Base-by-base conservation (phyloP, 2,888 invertebrate species). In the Drosophila niveifrons region DNA sequence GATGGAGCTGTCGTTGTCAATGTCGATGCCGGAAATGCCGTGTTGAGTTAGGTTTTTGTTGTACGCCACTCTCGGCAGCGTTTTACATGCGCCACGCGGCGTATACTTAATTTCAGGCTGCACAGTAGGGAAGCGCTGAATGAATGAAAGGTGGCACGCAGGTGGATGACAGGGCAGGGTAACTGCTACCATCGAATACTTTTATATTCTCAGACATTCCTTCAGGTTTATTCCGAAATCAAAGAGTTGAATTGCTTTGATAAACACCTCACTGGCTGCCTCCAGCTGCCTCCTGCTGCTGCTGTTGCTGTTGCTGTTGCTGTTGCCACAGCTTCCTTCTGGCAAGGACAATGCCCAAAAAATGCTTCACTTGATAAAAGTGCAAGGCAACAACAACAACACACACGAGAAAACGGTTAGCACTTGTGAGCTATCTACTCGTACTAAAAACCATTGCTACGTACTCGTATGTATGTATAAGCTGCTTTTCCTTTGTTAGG, bases 401-500 rank as follows among this genome's bases (percentile, higher is more conserved):
- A 23, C 23, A 23, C 6, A 23, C 23, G n/a, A 36, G 18, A 18
- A 44, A 63, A 63, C 53, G 43, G 29, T 70, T 43, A 47, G 51
- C 41, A 46, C 46, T 44, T 18, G 23, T 43, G 15, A 43, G 52
- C n/a, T 47, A 44, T 66, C 17, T 53, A 34, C n/a, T n/a, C n/a
- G n/a, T n/a, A n/a, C 46, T 46, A 52, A 43, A n/a, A n/a, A 28
- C 6, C 43, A 52, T 52, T 23, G 44, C 23, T 2, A 10, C 18
- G 34, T 6, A 11, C 8, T n/a, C 13, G 29, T n/a, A 39, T n/a
- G 13, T 50, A 28, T 15, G 28, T 31, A 36, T 71, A 79, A 88
- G 82, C 77, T 63, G 82, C 82, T 88, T 88, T 83, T 71, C 75
- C 62, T 85, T 80, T 82, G 75, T 80, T 74, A 72, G 64, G 57